Percentiles rank a stretch among this genome's conserved stretches.
Conservation (phyloP, 2,888 invertebrate genomes). For the Dolichomitus sp. region DNA sequence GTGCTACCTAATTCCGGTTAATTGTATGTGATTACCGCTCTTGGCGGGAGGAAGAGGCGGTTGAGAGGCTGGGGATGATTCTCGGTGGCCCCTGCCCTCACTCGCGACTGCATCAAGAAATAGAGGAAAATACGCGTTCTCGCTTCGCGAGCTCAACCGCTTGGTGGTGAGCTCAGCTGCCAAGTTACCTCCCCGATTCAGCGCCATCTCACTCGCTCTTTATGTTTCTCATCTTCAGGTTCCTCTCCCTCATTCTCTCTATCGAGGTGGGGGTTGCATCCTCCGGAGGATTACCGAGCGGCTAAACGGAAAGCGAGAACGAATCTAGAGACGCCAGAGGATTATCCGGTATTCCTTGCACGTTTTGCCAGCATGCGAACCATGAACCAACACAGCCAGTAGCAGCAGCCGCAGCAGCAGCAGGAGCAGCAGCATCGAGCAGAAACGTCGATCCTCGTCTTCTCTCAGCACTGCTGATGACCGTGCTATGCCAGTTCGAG, state of each 20-base stretch:
- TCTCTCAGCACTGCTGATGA: slow-evolving; percentile 24
- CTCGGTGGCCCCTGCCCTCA: slow-evolving; percentile 28
- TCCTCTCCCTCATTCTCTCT: background rate
- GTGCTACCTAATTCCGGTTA: slow-evolving; percentile 76
- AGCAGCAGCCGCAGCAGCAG: slow-evolving; percentile 8
- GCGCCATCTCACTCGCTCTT: slow-evolving; percentile 27
- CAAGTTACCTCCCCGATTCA: slow-evolving; percentile 22
- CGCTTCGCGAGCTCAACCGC: slow-evolving; percentile 22
- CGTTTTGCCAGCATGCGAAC: slow-evolving; percentile 55
- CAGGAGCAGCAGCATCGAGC: slow-evolving; percentile 19
- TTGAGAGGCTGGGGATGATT: slow-evolving; percentile 37
- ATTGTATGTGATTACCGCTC: slow-evolving; percentile 76
- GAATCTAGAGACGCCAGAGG: slow-evolving; percentile 52
- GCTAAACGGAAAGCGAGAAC: slow-evolving; percentile 61
- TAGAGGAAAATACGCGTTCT: slow-evolving; percentile 37
- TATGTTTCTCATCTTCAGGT: background rate
- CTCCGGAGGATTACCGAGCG: slow-evolving; percentile 48
- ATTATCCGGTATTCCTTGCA: slow-evolving; percentile 59
- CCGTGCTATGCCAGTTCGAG: slow-evolving; percentile 46
- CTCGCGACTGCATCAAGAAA: slow-evolving; percentile 37
- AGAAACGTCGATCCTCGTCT: slow-evolving; percentile 37
- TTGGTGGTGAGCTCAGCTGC: slow-evolving; percentile 23
- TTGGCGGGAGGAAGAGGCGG: slow-evolving; percentile 40
- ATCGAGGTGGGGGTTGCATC: slow-evolving; percentile 32
- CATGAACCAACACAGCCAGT: slow-evolving; percentile 29